Base-by-base conservation (phyloP, 1,140 invertebrate genomes). In the Drosophila teissieri region DNA sequence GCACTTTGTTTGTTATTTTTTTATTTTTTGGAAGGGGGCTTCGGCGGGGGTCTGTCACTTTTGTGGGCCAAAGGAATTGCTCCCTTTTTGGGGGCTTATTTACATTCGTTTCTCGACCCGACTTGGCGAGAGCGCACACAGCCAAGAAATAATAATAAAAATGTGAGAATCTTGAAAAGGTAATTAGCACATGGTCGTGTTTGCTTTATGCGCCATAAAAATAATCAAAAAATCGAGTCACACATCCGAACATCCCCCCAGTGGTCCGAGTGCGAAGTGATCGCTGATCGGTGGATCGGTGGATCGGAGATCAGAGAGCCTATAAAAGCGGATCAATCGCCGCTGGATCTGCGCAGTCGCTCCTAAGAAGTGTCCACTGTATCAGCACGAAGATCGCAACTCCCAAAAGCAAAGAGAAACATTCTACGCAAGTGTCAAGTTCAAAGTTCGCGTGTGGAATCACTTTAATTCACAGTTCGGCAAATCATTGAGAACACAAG, bases 101-200 rank as follows among this genome's bases (percentile, higher is more conserved):
- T 56, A 44, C 37, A 22, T 68, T 60, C 48, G 46, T 55, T 52
- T 57, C 53, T 55, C 48, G 52, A 39, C 44, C n/a, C 42, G 62
- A 36, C 58, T 65, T 56, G 42, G 8, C 31, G 31, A 14, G 49
- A 46, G 44, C 27, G 62, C 51, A 44, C 46, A 37, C 54, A 51
- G 61, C 61, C 61, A 58, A 74, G 45, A 48, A 70, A 70, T 70
- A 70, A 68, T 60, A 51, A 51, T 14, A 39, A 73, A 84, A 68
- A 74, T 89, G 85, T 77, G 84, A 89, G 84, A 88, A 88, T 88
- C 85, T 88, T 84, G 84, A 80, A 80, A 74, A 52, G 77, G 51
- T 72, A 88, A 88, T 88, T 88, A 88, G 51, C 84, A 88, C 84
- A 80, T 88, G 60, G 68, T 79, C 68, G 64, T 72, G 60, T 76